phyloP scores from a whole-genome alignment of 2,888 invertebrate genomes.

The Baccha elongata region DNA sequence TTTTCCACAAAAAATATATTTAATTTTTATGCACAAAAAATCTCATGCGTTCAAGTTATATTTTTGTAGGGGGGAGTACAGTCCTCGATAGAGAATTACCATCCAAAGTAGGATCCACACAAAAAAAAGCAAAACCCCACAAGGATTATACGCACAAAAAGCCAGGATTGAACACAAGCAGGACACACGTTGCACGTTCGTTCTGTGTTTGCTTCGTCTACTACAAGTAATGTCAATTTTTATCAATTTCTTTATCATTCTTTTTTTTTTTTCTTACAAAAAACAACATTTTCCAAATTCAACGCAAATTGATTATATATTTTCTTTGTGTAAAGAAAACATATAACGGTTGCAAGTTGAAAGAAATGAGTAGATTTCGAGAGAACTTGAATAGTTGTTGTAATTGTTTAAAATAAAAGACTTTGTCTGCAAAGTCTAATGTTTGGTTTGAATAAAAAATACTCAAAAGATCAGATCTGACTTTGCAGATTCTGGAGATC shows the following conservation, averaged over 20 bases:
- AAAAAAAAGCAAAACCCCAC: conserved; percentile 47
- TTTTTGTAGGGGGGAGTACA: conserved; percentile 80
- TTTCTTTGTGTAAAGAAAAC: conserved; percentile 70
- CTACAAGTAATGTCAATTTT: conserved; percentile 79
- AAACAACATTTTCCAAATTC: conserved; percentile 67
- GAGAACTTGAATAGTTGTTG: conserved; percentile 58
- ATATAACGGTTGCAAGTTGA: conserved; percentile 54
- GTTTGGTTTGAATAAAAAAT: conserved; percentile 61
- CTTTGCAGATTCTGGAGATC: conserved; percentile 78
- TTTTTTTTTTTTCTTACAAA: conserved; percentile 76
- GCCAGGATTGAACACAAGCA: conserved; percentile 53
- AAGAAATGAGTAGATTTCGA: conserved; percentile 76
- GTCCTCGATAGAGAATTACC: conserved; percentile 64
- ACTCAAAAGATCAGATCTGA: conserved; percentile 81
- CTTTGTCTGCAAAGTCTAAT: conserved; percentile 53
- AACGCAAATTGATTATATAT: conserved; percentile 52
- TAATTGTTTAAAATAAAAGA: conserved; percentile 46
- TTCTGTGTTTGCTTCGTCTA: conserved; percentile 7
- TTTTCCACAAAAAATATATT: conserved; percentile 58
- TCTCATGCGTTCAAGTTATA: conserved; percentile 81
- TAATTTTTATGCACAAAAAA: conserved; percentile 72
- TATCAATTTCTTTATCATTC: conserved; percentile 77
- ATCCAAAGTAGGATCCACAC: conserved; percentile 72
- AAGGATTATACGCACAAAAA: conserved; percentile 56
- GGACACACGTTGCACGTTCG: conserved; percentile 45